phyloP scores from a whole-genome alignment of 2,797 vertebrate genomes.

The Alectoris magna region DNA sequence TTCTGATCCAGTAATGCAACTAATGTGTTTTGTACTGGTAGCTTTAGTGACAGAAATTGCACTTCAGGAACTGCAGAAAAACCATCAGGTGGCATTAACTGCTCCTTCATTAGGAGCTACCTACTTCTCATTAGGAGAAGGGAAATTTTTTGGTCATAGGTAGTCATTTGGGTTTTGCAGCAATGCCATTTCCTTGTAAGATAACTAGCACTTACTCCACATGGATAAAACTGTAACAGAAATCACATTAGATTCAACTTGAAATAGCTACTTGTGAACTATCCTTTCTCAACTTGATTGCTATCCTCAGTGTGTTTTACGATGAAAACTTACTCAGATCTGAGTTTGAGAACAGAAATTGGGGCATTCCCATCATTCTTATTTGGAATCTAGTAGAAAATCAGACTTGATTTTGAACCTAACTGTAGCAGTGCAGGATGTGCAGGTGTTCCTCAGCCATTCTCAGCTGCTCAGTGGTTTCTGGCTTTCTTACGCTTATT shows the following conservation, averaged over 20 bases:
- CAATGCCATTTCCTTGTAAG: background rate
- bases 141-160: background rate
- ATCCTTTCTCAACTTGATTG: background rate
- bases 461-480: background rate
- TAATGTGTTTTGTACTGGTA: background rate
- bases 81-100: no score
- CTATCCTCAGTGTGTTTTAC: background rate
- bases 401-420: background rate
- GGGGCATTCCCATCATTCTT: background rate
- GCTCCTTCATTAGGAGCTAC: background rate
- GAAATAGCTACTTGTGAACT: background rate
- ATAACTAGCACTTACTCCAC: background rate
- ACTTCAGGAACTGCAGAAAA: no score
- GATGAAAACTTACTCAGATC: background rate
- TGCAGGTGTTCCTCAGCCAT: background rate
- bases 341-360: background rate
- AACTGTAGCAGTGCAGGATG: background rate
- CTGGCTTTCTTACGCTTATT: accelerated
- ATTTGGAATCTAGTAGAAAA: background rate
- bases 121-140: background rate
- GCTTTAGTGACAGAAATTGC: background rate
- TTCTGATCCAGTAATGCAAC: background rate
- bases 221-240: background rate
- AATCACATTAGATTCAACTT: background rate
- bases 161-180: background rate